Evolutionary conservation across 2,113 vertebrate species (phyloP).

Genomic region (Poicephalus meyeri): DNA sequence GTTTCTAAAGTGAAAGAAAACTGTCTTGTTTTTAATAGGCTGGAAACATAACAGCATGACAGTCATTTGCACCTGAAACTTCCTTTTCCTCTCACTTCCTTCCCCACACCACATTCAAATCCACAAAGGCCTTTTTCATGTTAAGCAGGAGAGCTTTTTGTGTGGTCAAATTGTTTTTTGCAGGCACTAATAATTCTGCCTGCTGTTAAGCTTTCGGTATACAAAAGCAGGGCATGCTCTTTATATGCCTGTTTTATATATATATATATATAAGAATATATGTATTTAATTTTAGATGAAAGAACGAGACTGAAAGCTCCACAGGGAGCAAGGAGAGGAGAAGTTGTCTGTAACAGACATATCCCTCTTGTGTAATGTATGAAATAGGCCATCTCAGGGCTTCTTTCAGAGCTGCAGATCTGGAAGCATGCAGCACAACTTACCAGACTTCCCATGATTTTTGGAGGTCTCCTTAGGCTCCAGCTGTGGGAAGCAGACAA

Average conservation of each 20-base stretch:
- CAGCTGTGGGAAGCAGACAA: not conserved
- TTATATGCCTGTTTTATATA: not conserved
- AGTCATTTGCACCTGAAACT: not conserved
- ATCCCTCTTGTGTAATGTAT: not conserved
- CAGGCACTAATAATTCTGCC: not conserved
- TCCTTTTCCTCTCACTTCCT: not conserved
- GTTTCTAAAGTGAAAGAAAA: not conserved
- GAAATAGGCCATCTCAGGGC: not conserved
- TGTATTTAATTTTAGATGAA: not conserved
- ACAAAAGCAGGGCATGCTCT: not conserved
- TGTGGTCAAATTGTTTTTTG: not conserved
- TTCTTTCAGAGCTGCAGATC: not conserved
- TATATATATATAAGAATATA: not conserved
- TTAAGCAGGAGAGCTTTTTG: not conserved
- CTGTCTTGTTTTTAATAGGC: not conserved
- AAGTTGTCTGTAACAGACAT: not conserved
- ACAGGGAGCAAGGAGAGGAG: not conserved
- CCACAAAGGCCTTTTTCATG: not conserved
- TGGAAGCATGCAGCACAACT: not conserved
- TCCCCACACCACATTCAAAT: not conserved
- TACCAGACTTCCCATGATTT: not conserved
- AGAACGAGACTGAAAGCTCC: not conserved
- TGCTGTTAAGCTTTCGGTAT: not conserved
- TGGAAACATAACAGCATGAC: not conserved
- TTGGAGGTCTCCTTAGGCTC: not conserved